Percentiles rank a stretch among this genome's conserved stretches.
Evolutionary conservation across 2,113 vertebrate genomes (phyloP).

Genomic region (Promerops cafer): DNA sequence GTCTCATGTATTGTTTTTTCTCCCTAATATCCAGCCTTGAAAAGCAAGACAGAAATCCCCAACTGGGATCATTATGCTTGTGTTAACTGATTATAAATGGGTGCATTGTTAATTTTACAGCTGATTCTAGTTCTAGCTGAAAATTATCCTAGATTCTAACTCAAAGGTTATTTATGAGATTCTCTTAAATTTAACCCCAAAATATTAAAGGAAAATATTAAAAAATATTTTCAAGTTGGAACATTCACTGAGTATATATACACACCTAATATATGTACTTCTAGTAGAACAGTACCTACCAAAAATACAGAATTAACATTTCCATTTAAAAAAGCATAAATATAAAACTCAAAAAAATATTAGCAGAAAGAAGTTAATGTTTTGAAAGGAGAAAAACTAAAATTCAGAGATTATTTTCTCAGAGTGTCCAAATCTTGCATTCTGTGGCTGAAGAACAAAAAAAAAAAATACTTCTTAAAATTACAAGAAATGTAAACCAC

Average conservation of each 20-base stretch:
- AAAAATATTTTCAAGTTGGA: slow-evolving; percentile 18
- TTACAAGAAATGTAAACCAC: background rate
- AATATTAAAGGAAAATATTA: slow-evolving; percentile 2
- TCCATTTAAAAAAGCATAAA: background rate
- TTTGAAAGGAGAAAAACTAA: background rate
- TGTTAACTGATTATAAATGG: slow-evolving; percentile 66
- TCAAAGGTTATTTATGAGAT: slow-evolving; percentile 28
- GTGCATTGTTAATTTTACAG: slow-evolving; percentile 68
- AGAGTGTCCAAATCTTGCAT: background rate
- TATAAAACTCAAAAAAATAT: background rate
- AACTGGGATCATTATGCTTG: slow-evolving; percentile 49
- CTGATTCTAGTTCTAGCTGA: slow-evolving; percentile 70
- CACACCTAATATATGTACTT: background rate
- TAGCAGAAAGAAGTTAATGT: slow-evolving; percentile 40
- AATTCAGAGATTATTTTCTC: background rate
- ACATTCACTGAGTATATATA: background rate
- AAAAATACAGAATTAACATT: slow-evolving; percentile 2
- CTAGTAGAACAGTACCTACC: slow-evolving; percentile 51
- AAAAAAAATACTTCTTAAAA: background rate
- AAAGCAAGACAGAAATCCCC: background rate
- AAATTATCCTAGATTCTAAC: slow-evolving; percentile 60
- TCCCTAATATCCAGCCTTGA: background rate
- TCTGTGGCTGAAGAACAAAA: background rate
- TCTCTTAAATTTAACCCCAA: background rate
- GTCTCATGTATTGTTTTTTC: background rate